Evolutionary conservation across 2,797 vertebrate species (phyloP).

Genomic region (Eulemur albifrons): DNA sequence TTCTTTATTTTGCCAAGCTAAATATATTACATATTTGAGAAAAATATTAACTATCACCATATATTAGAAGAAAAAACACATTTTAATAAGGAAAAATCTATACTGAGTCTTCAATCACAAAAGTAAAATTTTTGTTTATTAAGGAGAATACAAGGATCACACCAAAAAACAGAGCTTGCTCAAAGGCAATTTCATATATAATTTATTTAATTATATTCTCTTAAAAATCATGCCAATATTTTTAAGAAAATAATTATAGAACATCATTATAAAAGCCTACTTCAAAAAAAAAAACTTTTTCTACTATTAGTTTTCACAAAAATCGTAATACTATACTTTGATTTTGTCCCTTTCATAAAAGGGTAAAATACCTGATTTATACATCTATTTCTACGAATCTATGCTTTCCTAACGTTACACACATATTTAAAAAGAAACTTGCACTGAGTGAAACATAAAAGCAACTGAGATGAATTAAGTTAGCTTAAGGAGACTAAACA

Average conservation of each 20-base stretch:
- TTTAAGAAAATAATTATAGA: neutral
- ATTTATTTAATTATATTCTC: neutral
- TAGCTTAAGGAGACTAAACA: neutral
- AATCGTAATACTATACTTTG: neutral
- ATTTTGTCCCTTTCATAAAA: neutral
- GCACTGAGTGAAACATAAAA: neutral
- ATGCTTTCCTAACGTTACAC: neutral
- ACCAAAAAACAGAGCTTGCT: slow-evolving; percentile 13
- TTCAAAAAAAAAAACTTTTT: neutral
- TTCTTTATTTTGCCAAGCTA: neutral
- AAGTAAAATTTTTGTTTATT: neutral
- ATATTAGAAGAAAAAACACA: neutral
- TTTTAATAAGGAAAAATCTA: neutral
- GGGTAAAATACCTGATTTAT: neutral
- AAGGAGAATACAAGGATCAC: neutral
- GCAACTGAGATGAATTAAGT: neutral
- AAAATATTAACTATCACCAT: neutral
- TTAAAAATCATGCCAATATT: neutral
- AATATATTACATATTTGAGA: neutral
- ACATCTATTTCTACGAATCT: neutral
- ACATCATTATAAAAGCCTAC: neutral
- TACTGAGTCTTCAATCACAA: neutral
- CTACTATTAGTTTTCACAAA: neutral
- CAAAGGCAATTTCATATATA: neutral
- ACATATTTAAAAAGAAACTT: neutral